Evolutionary conservation across 37 sponge, comb jelly and placozoan genomes (phyloP), one percentile per base, ranked within the genome.

Genomic region (Axinella damicornis): DNA sequence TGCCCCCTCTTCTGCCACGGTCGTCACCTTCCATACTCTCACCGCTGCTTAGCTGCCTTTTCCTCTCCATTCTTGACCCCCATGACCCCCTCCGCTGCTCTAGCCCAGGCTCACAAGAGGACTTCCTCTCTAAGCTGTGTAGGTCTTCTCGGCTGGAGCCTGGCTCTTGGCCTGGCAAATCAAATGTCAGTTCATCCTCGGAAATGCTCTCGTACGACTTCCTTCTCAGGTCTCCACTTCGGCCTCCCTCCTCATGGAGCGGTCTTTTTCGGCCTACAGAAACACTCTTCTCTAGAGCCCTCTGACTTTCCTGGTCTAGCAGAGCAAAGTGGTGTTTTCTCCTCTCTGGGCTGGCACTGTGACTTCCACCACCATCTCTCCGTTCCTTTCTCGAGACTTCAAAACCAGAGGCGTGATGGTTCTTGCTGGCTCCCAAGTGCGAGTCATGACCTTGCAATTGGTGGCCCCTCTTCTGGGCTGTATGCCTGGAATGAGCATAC

Each of bases 161-260:
- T 46, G 46, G 46, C 6, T 46, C 46, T 4, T 46, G 46, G 46
- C 9, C 46, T 46, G 46, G 6, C 9, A 9, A 9, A 19, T 77
- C 65, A 35, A 39, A 61, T 4, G 2, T 21, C 80, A 71, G 2
- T 0, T 83, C 83, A 15, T 83, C 83, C 5, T 83, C 74, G 46
- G 83, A 83, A 24, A 72, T 40, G 27, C 74, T 83, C 74, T 83
- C 83, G 46, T 83, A 73, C 9, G 83, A 73, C 22, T 32, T 35
- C 22, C 53, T 37, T n/a, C 74, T 60, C 6, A 31, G 4, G 2
- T 81, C 70, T 25, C 57, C 71, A 22, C 54, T 81, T n/a, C 71
- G 2, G 32, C 27, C 57, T 34, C 33, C 68, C 34, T 67, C 68
- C 32, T 28, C 63, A 14, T n/a, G 12, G 5, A 4, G 27, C 5